Base-by-base conservation (phyloP, 2,888 invertebrate genomes). In the Ellobium chinense region DNA sequence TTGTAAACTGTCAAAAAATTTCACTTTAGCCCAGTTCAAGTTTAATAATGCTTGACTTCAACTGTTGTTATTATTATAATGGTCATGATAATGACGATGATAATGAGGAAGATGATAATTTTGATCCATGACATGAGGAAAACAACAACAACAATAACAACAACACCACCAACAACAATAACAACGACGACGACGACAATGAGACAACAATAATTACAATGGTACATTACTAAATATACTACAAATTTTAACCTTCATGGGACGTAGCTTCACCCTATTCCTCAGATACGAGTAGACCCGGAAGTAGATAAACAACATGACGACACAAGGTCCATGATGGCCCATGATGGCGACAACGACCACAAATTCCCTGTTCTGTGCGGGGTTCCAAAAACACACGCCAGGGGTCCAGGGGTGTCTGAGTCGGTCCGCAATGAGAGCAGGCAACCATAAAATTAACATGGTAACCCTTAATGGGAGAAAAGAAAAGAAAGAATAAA, bases 361-460 rank as follows among this genome's bases (percentile, higher is more conserved):
- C n/a, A 91, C 91, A 70, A 90, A 91, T 73, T 89, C 88, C 2
- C 75, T 77, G 86, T 91, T 91, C 46, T 88, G 81, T 9, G 88
- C 87, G 7, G 91, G 91, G 65, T 90, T 89, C 89, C 90, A 91
- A 37, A 88, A 88, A 81, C 91, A 91, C 46, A 85, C 77, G 66
- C 83, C 75, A 1, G 86, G 84, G 2, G 83, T 81, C 37, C 86
- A 82, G 21, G 83, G 86, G 77, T 88, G 83, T 18, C 82, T 83
- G 18, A 91, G 58, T 21, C 91, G 81, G 85, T 91, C 91, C 9
- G 82, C 73, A 21, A 90, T 86, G 69, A 90, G 90, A 1, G 91
- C 87, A 18, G 90, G 89, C 12, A 90, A 86, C 91, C 91, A 91
- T 12, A 91, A 83, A 2, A 84, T 80, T 36, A 91, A 37, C 60